Percentiles rank a stretch among this genome's conserved stretches.
Conservation (phyloP, 2,888 invertebrate genomes). For the Andricus curvator region DNA sequence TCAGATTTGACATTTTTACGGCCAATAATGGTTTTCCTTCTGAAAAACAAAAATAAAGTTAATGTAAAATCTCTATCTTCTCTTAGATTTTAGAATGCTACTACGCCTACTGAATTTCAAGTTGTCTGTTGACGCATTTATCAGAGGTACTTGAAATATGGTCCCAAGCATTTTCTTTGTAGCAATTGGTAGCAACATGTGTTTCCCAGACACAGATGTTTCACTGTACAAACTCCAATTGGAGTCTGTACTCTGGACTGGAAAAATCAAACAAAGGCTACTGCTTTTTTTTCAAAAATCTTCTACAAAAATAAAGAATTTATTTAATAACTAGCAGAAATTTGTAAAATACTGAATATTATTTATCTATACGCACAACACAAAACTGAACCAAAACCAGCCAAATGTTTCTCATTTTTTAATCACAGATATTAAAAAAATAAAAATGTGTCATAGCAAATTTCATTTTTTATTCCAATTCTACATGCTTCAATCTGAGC, state of each 20-base stretch:
- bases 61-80: neutral
- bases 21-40: neutral
- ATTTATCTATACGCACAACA: too few relatives aligned
- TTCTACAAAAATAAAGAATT: too few relatives aligned
- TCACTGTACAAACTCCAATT: neutral
- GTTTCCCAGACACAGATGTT: constrained; percentile 13
- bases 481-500: too few relatives aligned
- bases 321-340: neutral
- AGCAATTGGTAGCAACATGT: neutral
- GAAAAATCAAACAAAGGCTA: neutral
- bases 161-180: neutral
- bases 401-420: too few relatives aligned
- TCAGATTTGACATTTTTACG: neutral
- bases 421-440: too few relatives aligned
- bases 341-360: too few relatives aligned
- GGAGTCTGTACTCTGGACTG: neutral
- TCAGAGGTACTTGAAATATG: neutral
- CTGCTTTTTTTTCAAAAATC: neutral
- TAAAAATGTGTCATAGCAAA: too few relatives aligned
- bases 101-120: neutral
- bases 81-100: neutral
- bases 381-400: too few relatives aligned
- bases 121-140: neutral
- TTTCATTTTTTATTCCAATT: too few relatives aligned
- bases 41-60: neutral